phyloP scores from a whole-genome alignment of 2,888 invertebrate species.

The Cheilosia vulpina region DNA sequence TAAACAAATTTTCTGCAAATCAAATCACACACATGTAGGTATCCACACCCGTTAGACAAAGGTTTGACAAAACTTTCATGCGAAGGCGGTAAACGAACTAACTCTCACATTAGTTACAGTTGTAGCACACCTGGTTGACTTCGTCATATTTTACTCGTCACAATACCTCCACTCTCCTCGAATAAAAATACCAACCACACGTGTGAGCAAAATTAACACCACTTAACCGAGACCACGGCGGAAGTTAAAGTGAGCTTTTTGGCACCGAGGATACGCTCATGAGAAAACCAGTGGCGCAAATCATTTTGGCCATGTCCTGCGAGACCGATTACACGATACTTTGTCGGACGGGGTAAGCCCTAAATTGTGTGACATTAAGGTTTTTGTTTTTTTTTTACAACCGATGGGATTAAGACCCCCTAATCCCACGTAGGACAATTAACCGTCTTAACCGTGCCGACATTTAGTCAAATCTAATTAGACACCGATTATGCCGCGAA shows the following conservation, averaged over 20 bases:
- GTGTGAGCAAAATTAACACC: not conserved
- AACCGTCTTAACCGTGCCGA: conserved; percentile 64
- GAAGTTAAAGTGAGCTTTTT: not conserved
- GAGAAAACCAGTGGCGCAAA: not conserved
- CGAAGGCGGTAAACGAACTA: not conserved
- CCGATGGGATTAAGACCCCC: conserved; percentile 31
- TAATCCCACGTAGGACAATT: conserved; percentile 43
- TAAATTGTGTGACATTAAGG: conserved; percentile 14
- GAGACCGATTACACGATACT: conserved; percentile 3
- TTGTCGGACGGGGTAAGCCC: not conserved
- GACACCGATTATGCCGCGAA: conserved; percentile 60
- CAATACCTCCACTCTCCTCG: not conserved
- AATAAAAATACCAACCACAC: not conserved
- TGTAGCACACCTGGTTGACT: conserved; percentile 10
- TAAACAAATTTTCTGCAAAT: not conserved
- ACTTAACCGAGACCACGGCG: conserved; percentile 18
- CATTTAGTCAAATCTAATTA: conserved; percentile 61
- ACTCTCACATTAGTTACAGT: not conserved
- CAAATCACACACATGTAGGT: not conserved
- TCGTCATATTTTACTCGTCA: conserved; percentile 30
- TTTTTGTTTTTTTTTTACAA: not conserved
- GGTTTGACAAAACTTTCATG: not conserved
- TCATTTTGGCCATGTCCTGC: conserved; percentile 5
- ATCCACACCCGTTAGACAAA: not conserved
- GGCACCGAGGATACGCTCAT: not conserved